Conservation (phyloP, 2,888 invertebrate species). For the Eurois occulta region DNA sequence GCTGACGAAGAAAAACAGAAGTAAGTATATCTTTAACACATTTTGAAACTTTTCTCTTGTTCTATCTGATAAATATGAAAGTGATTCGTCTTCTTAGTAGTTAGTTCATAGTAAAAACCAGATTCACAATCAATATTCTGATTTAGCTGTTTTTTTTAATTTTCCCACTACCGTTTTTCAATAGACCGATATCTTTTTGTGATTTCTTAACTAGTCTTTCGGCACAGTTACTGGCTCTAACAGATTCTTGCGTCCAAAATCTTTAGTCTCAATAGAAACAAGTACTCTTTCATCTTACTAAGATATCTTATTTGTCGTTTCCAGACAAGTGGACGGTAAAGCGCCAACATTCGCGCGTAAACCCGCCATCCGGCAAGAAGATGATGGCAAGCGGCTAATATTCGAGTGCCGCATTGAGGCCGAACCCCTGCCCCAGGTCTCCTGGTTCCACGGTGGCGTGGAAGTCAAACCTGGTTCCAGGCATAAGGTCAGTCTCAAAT, state of each 20-base stretch:
- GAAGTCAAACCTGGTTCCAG: conserved; percentile 95
- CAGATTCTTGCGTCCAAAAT: background rate
- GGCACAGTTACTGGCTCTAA: background rate
- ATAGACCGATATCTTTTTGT: no score
- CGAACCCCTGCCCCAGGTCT: conserved; percentile 96
- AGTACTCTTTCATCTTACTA: background rate
- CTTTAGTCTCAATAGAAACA: background rate
- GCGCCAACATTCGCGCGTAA: conserved; percentile 99
- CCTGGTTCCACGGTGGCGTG: conserved; percentile 97
- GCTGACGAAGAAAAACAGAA: conserved; percentile 98
- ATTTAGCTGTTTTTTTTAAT: background rate
- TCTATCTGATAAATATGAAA: no score
- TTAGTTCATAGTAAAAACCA: no score
- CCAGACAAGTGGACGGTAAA: conserved; percentile 98
- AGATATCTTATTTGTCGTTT: conserved; percentile 44
- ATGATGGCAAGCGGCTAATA: conserved; percentile 97
- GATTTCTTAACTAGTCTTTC: background rate
- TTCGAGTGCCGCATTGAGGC: conserved; percentile 99
- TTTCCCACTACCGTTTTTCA: background rate
- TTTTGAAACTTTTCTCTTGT: background rate
- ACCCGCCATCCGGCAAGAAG: conserved; percentile 99
- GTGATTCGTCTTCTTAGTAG: background rate
- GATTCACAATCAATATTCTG: background rate
- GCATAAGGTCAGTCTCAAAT: conserved; percentile 93
- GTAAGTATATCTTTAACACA: conserved; percentile 91